Evolutionary conservation across 2,888 invertebrate species (phyloP), one percentile per base, ranked within the genome.

Genomic region (Hesperia comma): DNA sequence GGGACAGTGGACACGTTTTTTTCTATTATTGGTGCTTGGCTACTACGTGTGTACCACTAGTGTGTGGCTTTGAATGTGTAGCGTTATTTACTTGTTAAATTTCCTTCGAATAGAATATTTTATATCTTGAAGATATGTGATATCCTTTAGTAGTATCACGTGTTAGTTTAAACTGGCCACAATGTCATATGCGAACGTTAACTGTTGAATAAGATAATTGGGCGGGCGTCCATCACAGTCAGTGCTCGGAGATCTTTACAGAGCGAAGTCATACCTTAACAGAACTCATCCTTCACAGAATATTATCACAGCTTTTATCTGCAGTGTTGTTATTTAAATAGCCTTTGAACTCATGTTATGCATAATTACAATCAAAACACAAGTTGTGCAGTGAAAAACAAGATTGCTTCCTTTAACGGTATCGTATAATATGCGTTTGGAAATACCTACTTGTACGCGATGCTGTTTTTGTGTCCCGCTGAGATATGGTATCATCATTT

Each of bases 391-490:
- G 33, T 57, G 21, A 49, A 12, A 49, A 49, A 49, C 19, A 49
- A 60, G 19, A 21, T 15, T 40, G 15, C 53, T n/a, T 40, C 32
- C 15, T 61, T 26, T 3, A 53, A 53, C 53, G 19, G 49, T 41
- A 26, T 2, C 58, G 10, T 37, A 49, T 7, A 72, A 49, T 66
- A 83, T 83, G 83, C 74, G 71, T 67, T 61, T 81, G 17, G 83
- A 86, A 73, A 73, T 84, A 58, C 85, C 86, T 0, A 80, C 79
- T 55, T 84, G 76, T 43, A 75, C 67, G 21, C 75, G 83, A 60
- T 86, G 86, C 58, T 85, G 81, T 49, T 75, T 74, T 26, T 86
- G 83, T 58, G 6, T 86, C 0, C 86, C 87, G 3, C 63, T 85
- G 15, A 74, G 86, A 8, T 73, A 77, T 60, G 86, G 87, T 4